Evolutionary conservation across 2,888 invertebrate species (phyloP), one percentile per base, ranked within the genome.

Genomic region (Chromoteleia sp.): DNA sequence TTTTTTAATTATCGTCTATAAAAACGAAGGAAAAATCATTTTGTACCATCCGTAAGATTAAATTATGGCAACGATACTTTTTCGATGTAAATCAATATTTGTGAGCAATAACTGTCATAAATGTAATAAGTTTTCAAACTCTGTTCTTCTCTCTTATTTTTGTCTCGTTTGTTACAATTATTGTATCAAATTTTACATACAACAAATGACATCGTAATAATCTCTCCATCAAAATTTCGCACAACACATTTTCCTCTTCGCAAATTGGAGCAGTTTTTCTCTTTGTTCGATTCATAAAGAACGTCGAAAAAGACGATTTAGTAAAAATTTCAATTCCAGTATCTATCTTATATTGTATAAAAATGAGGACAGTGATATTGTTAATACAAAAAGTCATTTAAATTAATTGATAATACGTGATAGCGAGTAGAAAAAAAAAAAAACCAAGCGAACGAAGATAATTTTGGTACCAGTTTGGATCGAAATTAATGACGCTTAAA

Each of bases 351-450:
- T 41, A 30, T 61, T 21, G 39, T n/a, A 48, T 14, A 10, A 50
- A 50, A 65, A 65, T 50, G 36, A 50, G 65, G 39, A 21, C 65
- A 65, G 33, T 25, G 50, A 12, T 52, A 65, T 36, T 15, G 50
- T 39, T 65, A 10, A 10, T 29, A 33, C 15, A 45, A 48, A 63
- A 63, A 29, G 33, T 36, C 33, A 48, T 63, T 63, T 63, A 12
- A 41, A n/a, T 45, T 12, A 30, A 50, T 36, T 52, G 50, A 65
- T 65, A 65, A 65, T 15, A 0, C 17, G n/a, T 12, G 41, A 45
- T 25, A 33, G 6, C 30, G 29, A 19, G 12, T 15, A 33, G 12
- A 12, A 17, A 33, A 17, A 33, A 30, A 54, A 52, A 29, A 12
- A 8, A 25, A 1, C 33, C 15, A 41, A 14, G 12, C n/a, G n/a